phyloP scores from a whole-genome alignment of 2,113 vertebrate genomes.

The Rhinichthys klamathensis region DNA sequence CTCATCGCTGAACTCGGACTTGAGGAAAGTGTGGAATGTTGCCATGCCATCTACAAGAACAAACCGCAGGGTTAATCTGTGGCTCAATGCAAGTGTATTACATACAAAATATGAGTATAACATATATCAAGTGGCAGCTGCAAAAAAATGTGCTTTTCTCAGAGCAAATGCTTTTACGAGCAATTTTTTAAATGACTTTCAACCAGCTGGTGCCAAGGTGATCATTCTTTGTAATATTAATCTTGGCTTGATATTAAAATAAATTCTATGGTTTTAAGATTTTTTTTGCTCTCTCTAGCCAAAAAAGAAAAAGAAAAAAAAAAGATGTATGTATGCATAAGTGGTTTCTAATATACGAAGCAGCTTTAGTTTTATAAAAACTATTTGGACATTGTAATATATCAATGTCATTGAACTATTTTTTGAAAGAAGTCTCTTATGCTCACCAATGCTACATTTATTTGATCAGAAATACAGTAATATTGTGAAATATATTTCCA shows the following conservation, averaged over 20 bases:
- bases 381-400: background rate
- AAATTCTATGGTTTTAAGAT: background rate
- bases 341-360: background rate
- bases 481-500: background rate
- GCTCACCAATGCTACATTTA: background rate
- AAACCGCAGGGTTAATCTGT: background rate
- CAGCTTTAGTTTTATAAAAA: background rate
- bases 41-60: slow-evolving; percentile 71
- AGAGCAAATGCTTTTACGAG: background rate
- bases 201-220: background rate
- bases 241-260: background rate
- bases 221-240: background rate
- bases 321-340: background rate
- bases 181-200: background rate
- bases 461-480: background rate
- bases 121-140: background rate
- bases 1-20: slow-evolving; percentile 82
- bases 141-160: background rate
- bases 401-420: no score
- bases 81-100: background rate
- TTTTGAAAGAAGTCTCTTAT: no score
- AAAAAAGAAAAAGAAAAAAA: no score
- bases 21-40: slow-evolving; percentile 78
- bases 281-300: background rate
- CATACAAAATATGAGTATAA: background rate